Base-by-base conservation (phyloP, 92 coral and sea anemone genomes). In the Phymanthus crucifer region DNA sequence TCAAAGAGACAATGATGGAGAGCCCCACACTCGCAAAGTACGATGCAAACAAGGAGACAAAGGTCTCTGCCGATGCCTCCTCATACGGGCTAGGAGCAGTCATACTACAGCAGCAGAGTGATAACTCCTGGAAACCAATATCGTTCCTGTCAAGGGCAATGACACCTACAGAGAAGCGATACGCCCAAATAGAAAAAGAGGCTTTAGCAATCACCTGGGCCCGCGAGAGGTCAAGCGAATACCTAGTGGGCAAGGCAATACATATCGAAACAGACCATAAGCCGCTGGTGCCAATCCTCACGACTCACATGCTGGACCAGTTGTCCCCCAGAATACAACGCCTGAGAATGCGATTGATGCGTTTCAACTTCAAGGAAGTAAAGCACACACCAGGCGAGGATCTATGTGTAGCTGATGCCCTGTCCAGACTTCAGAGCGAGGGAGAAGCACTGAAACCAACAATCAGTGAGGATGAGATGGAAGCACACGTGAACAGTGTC, bases 401-500 rank as follows among this genome's bases (percentile, higher is more conserved):
- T 16, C 84, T 80, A 19, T 80, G 52, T 69, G 32, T 80, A 33
- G 84, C 84, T 14, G 84, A 80, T 45, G 36, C 84, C 46, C 75
- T 80, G 47, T 84, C 86, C 6, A 75, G 86, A 77, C 33, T 77
- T 24, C 82, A 77, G 32, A 24, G 77, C 13, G 46, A 18, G 50
- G 32, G 65, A 32, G 48, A 35, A 19, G 34, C 27, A 35, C 24
- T 31, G 16, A 43, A 81, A 76, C 33, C 83, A 57, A 72, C 83
- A n/a, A 57, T 81, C 13, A 46, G 65, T 4, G 50, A 45, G 14
- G 90, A 72, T 1, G 87, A 81, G n/a, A 82, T 86, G 87, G 81
- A 86, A 33, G 36, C 66, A 69, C 83, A 83, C 64, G 65, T 87
- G n/a, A 72, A 46, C n/a, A 87, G 84, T 54, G 74, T 83, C 78